These are phyloP conservation scores for Natator depressus DNA, from an alignment of 2,113 vertebrate genomes.

Conservation along the genomic window DNA sequence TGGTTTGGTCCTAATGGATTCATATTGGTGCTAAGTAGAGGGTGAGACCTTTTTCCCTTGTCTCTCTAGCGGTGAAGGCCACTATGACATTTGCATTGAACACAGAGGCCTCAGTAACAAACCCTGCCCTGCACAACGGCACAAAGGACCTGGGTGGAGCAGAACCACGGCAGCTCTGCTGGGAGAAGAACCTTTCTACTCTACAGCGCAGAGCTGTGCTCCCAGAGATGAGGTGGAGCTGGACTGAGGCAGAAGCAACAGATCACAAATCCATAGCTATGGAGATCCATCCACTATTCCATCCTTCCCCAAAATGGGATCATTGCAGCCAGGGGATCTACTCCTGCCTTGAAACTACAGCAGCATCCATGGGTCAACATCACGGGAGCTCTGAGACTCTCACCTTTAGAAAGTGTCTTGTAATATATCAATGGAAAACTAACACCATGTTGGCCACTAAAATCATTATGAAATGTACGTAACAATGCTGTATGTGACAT, in stretches of 20 bases:
- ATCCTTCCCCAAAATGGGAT: background rate
- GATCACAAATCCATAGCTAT: background rate
- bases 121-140: background rate
- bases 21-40: background rate
- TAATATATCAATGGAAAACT: too few species aligned
- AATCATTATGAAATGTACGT: background rate
- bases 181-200: background rate
- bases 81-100: background rate
- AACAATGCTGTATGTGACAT: background rate
- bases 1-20: background rate
- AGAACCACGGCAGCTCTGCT: background rate
- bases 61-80: background rate
- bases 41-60: background rate
- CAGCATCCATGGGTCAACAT: background rate
- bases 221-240: background rate
- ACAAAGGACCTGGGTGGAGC: background rate
- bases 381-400: too few species aligned
- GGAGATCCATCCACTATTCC: background rate
- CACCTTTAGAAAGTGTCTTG: background rate
- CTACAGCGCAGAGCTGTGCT: background rate
- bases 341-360: too few species aligned
- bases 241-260: background rate
- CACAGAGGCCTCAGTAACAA: background rate
- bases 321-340: background rate
- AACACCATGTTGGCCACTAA: background rate